Conservation (phyloP, 2,888 invertebrate genomes). For the Podotricha telesiphe region DNA sequence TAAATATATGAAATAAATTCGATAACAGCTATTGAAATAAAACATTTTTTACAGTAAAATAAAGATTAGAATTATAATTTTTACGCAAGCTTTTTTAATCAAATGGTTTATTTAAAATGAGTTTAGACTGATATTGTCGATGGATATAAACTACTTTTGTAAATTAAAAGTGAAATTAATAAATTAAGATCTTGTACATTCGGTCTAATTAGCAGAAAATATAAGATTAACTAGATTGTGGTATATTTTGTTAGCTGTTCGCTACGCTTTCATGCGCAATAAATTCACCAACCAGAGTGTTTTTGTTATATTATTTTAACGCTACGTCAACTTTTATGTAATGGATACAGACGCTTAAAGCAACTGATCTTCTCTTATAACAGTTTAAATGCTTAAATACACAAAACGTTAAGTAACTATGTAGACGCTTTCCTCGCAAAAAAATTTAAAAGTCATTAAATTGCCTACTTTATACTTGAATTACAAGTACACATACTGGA, state of each 20-base stretch:
- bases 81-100: not conserved
- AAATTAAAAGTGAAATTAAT: slow-evolving; percentile 16
- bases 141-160: not conserved
- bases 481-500: no score
- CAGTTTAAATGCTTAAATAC: not conserved
- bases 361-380: not conserved
- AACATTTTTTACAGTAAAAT: no score
- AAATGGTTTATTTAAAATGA: not conserved
- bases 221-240: slow-evolving; percentile 40
- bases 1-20: not conserved
- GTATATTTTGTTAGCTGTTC: slow-evolving; percentile 50
- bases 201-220: slow-evolving; percentile 39
- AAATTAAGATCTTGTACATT: slow-evolving; percentile 23
- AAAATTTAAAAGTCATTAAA: no score
- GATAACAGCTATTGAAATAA: no score
- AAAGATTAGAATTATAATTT: not conserved
- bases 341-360: slow-evolving; percentile 32
- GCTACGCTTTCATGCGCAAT: slow-evolving; percentile 73
- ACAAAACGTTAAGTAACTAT: not conserved
- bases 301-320: slow-evolving; percentile 69
- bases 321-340: slow-evolving; percentile 54
- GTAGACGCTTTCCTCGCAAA: not conserved
- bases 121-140: not conserved
- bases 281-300: slow-evolving; percentile 63
- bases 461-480: no score